Base-by-base conservation (phyloP, 2,888 invertebrate genomes). In the Hirudinaria manillensis region DNA sequence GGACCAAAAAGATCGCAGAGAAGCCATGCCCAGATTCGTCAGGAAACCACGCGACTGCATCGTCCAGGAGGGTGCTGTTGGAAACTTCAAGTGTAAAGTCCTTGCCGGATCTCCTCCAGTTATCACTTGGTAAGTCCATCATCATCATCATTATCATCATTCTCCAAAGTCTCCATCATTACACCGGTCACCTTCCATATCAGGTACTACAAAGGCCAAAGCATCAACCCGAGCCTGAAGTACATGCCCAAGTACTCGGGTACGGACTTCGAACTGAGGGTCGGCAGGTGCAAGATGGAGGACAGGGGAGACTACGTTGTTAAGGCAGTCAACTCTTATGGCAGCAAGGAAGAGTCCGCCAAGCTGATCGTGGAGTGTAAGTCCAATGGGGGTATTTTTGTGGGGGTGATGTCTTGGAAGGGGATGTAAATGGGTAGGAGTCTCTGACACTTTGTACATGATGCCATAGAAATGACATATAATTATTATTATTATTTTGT, bases 241-340 rank as follows among this genome's bases (percentile, higher is more conserved):
- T 96, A 93, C 87, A 99, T 99, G 98, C 98, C 98, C 88, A 90
- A 96, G 82, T 99, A 98, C 85, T 89, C 91, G 66, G 94, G 93
- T 75, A 94, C 97, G 81, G 95, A 98, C 83, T 99, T 94, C 86
- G 94, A 95, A 86, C 94, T 99, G 86, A 91, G 96, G 79, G 96
- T 99, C 81, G 98, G 97, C 87, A 91, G 99, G 81, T 93, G 93
- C 56, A 95, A 93, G 86, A 77, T 79, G 76, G 93, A 95, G 78
- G 98, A 99, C 87, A 90, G 95, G 82, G 99, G 98, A 80, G 97
- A 98, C 86, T 98, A 97, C 86, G 91, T 94, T 80, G 95, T 99
- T 82, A 89, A 81, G 72, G 85, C 85, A 24, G 84, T 83, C 78
- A 85, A 85, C 81, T 85, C 85, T 38, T 85, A 84, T 78, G 85